Base-by-base conservation (phyloP, 2,797 vertebrate genomes). In the Sebastolobus altivelis region DNA sequence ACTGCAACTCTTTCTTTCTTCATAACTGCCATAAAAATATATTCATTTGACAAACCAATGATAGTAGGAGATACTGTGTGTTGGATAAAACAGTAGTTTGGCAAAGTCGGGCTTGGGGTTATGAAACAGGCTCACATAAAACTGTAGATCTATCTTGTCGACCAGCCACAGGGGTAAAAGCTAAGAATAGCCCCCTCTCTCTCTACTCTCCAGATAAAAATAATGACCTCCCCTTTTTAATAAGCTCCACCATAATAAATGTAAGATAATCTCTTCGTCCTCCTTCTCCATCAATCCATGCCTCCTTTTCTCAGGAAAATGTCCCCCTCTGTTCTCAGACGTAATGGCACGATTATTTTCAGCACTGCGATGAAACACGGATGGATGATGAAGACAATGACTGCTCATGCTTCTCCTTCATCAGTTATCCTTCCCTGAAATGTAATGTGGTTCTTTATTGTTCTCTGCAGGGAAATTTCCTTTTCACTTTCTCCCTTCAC, bases 181-280 rank as follows among this genome's bases (percentile, higher is more conserved):
- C 92, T 93, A 94, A 92, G 83, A 93, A 93, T 94, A 94, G 91
- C 59, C 72, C 60, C 29, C 46, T 43, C 55, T 38, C 59, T 71
- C 69, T 76, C 67, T 75, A 49, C 75, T 79, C 65, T 46, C 65
- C 77, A 83, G 88, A 91, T 81, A 90, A 86, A 92, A 92, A 86
- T 93, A 92, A 95, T 93, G 88, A 93, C 85, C 85, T 91, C 82
- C 88, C 55, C 79, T 89, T 87, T 91, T 90, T 92, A 92, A 93
- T 94, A 92, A 89, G 82, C 80, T 76, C 69, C 37, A 20, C 72
- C 69, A 79, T 92, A 91, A 94, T 92, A 92, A 91, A 94, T 93
- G 92, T 77, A 84, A 81, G 79, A 89, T 93, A 83, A 93, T 92
- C 83, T 88, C 79, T 76, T 69, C 79, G 68, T 85, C 82, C 79